phyloP scores from a whole-genome alignment of 2,113 vertebrate species.

The Bos indicus region DNA sequence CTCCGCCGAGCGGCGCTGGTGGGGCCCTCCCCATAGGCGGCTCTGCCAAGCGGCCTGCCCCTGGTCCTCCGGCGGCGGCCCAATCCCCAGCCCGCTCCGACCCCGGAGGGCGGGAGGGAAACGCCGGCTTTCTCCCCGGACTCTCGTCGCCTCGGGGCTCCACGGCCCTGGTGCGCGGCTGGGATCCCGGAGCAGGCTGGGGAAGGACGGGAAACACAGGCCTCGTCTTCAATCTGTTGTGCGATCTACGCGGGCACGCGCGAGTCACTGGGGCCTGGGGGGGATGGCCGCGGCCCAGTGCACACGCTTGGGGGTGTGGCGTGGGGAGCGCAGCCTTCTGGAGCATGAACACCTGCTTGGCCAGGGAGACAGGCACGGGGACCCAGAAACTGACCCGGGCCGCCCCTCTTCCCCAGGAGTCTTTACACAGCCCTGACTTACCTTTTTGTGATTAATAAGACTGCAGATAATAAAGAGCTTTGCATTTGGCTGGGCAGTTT shows the following conservation, averaged over 20 bases:
- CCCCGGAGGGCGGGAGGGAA: background rate
- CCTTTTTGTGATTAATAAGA: background rate
- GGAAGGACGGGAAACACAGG: background rate
- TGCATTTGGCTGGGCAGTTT: background rate
- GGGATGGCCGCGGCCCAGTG: background rate
- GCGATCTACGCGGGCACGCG: rapidly evolving
- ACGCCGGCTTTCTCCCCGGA: background rate
- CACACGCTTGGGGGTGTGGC: background rate
- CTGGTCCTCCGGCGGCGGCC: background rate
- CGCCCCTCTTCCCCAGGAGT: no score
- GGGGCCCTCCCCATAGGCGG: background rate
- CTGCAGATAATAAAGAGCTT: background rate
- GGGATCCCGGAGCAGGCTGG: background rate
- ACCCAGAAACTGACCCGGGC: background rate
- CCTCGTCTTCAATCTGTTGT: background rate
- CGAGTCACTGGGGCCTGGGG: rapidly evolving
- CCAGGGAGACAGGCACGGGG: background rate
- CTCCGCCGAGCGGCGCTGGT: background rate
- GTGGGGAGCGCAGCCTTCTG: no score
- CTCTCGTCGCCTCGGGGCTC: background rate
- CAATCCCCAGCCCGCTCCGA: rapidly evolving
- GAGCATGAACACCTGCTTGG: background rate
- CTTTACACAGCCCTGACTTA: background rate
- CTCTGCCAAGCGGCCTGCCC: background rate
- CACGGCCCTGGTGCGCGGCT: background rate